Conservation (phyloP, 2,888 invertebrate species). For the Netelia inedita region DNA sequence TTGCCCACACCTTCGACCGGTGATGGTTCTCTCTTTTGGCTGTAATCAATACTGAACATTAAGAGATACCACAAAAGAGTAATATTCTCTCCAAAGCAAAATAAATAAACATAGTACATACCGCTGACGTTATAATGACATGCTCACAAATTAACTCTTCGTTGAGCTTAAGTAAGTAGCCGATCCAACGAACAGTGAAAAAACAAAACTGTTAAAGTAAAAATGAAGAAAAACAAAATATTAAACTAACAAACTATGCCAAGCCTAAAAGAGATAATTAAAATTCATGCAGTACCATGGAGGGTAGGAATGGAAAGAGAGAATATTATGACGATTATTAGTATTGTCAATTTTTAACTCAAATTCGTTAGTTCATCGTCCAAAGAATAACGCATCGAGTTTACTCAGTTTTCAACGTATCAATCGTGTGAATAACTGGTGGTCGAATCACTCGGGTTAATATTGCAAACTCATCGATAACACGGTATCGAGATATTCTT, state of each 20-base stretch:
- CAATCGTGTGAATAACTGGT: not conserved
- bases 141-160: conserved; percentile 75
- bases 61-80: conserved; percentile 4
- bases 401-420: not conserved
- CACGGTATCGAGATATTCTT: conserved; percentile 17
- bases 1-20: conserved; percentile 82
- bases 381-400: not conserved
- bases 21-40: conserved; percentile 82
- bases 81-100: conserved; percentile 31
- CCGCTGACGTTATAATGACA: conserved; percentile 67
- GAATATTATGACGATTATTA: too few species aligned
- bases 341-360: conserved; percentile 17
- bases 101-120: conserved; percentile 66
- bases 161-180: conserved; percentile 62
- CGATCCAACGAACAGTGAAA: conserved; percentile 52
- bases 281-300: conserved; percentile 37
- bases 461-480: conserved; percentile 40
- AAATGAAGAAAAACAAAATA: conserved; percentile 48
- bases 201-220: conserved; percentile 53
- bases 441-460: conserved; percentile 21
- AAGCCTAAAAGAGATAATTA: conserved; percentile 27
- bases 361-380: conserved; percentile 10
- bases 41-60: conserved; percentile 71
- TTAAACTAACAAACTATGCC: conserved; percentile 64
- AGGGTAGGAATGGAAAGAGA: not conserved